phyloP scores from a whole-genome alignment of 2,888 invertebrate species.

The Rhagonycha lutea region DNA sequence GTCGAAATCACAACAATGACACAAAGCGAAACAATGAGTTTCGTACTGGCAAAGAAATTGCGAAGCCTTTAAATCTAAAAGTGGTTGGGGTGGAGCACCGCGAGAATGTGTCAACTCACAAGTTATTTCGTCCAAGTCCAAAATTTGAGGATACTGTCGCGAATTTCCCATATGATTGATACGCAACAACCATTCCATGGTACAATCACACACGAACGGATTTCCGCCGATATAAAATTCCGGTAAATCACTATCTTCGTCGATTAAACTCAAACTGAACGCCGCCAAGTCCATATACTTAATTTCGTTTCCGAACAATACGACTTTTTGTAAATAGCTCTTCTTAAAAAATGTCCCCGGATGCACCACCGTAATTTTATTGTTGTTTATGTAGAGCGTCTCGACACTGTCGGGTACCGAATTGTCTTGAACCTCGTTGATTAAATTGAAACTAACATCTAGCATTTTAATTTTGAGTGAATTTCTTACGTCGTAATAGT shows the following conservation, averaged over 20 bases:
- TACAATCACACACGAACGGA: constrained; percentile 84
- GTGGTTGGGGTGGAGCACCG: constrained; percentile 65
- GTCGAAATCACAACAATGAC: constrained; percentile 89
- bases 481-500: constrained; percentile 70
- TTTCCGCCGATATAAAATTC: constrained; percentile 82
- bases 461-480: constrained; percentile 73
- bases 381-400: constrained; percentile 74
- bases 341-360: constrained; percentile 75
- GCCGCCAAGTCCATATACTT: constrained; percentile 73
- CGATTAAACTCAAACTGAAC: constrained; percentile 68
- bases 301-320: constrained; percentile 75
- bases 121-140: constrained; percentile 78
- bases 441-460: constrained; percentile 75
- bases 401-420: constrained; percentile 76
- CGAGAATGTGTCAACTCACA: constrained; percentile 74
- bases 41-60: constrained; percentile 83
- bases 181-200: constrained; percentile 84
- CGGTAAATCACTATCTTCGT: constrained; percentile 71
- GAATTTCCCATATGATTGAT: constrained; percentile 76
- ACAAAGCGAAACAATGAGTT: constrained; percentile 81
- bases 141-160: constrained; percentile 76
- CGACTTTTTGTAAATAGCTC: constrained; percentile 73
- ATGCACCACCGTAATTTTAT: constrained; percentile 70
- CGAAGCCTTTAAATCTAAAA: constrained; percentile 71
- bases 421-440: constrained; percentile 68